These are phyloP conservation scores for Aquatica leii DNA, from an alignment of 2,888 invertebrate species.

Conservation along the genomic window DNA sequence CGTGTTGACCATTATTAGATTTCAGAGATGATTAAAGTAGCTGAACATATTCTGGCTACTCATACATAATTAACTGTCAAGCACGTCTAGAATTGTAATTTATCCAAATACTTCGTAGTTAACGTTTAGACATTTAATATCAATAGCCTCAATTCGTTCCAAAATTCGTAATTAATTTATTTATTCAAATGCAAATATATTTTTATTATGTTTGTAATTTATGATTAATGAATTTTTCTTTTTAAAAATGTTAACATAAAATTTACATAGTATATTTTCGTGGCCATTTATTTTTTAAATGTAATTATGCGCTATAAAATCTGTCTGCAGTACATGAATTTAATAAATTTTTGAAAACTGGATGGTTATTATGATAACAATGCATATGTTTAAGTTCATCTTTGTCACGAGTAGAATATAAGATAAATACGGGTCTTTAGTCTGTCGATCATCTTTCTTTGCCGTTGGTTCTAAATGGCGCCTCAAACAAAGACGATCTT, in stretches of 20 bases:
- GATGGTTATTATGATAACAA: neutral
- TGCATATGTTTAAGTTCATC: conserved; percentile 1
- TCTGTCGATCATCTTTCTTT: conserved; percentile 30
- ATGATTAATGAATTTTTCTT: neutral
- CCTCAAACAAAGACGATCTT: conserved; percentile 36
- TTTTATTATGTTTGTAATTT: conserved; percentile 8
- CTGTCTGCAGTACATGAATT: neutral
- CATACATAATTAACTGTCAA: conserved; percentile 56
- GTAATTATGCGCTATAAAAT: conserved; percentile 7
- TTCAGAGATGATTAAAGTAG: conserved; percentile 45
- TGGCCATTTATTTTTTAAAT: conserved; percentile 4
- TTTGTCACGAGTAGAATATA: conserved; percentile 14
- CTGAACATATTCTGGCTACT: conserved; percentile 54
- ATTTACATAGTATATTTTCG: neutral
- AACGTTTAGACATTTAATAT: neutral
- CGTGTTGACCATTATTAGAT: conserved; percentile 49
- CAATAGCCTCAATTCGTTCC: neutral
- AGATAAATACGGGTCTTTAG: conserved; percentile 18
- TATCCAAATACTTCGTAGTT: neutral
- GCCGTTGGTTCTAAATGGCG: conserved; percentile 36
- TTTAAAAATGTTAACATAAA: neutral
- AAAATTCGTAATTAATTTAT: conserved; percentile 8
- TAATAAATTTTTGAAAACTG: conserved; percentile 1
- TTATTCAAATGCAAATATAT: conserved; percentile 7
- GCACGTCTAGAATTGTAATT: neutral